Evolutionary conservation across 2,888 invertebrate genomes (phyloP), one percentile per base, ranked within the genome.

Genomic region (Heteropelma amictum): DNA sequence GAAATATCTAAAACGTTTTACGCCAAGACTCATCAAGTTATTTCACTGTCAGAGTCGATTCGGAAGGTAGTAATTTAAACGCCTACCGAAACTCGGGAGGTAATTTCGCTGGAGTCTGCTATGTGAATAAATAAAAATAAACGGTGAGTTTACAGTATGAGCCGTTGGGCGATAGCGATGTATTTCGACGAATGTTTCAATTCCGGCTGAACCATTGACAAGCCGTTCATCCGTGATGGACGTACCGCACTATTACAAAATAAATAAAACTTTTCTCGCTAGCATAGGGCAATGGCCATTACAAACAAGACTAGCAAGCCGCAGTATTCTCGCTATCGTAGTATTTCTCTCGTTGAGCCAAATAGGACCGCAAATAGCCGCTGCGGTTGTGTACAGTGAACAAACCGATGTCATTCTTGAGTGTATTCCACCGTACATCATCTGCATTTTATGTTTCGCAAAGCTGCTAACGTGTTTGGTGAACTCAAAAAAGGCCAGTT

Each of bases 211-310:
- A n/a, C n/a, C n/a, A n/a, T n/a, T n/a, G n/a, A n/a, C n/a, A n/a
- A n/a, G n/a, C n/a, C n/a, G n/a, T n/a, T n/a, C n/a, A n/a, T n/a
- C n/a, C n/a, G n/a, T n/a, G n/a, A 60, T 60, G 58, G 68, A 60
- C 42, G 60, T 61, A 3, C 23, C 30, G 28, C 53, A 28, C 12
- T 68, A 68, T 58, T 68, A 68, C 12, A 68, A 38, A 21, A 14
- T 58, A 17, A 68, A 58, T 58, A 28, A 49, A 58, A 28, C 14
- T 5, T 68, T 58, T 19, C 47, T 68, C 33, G 21, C 26, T 5
- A 33, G 26, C 14, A 58, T 54, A 28, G 68, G 68, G 12, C 49
- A 49, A 35, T 68, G 68, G 68, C 68, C 68, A 2, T 58, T 58
- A 51, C 68, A 68, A 49, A 58, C 21, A n/a, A 38, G 12, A 58